Base-by-base conservation (phyloP, 2,113 vertebrate species). In the Salvelinus fontinalis region DNA sequence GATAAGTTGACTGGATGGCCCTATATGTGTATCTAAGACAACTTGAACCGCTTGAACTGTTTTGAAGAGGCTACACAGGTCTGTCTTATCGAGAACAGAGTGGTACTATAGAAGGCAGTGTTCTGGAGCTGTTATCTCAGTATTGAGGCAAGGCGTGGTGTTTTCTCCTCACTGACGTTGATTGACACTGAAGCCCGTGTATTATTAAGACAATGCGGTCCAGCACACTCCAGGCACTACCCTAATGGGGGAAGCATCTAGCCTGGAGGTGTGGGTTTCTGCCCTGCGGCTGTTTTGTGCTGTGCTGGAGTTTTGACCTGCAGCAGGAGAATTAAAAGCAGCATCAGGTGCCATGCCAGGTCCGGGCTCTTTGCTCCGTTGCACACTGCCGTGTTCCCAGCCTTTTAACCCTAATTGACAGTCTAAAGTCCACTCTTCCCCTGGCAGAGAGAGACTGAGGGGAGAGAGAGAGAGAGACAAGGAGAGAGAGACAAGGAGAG, bases 391-490 rank as follows among this genome's bases (percentile, higher is more conserved):
- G 74, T 83, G 80, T 86, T 86, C 60, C 3, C 72, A 87, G 86
- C 83, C 82, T 89, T 89, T 90, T 88, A 92, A 84, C 86, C 85
- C 85, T 91, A 92, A 92, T 87, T 91, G 90, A 87, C 85, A 87
- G 86, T 79, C 86, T 90, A 83, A 87, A 76, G 81, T 85, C 86
- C 79, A 79, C 70, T 79, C 73, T 82, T 68, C 81, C 2, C 24
- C 65, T 27, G 74, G 72, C 67, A 65, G 22, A 71, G 44, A 71
- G 74, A 87, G 74, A 82, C 31, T 1, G 5, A 31, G 5, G 48
- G 22, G 22, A 22, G 75, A 27, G 49, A 57, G 67, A 31, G 66
- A n/a, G 22, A 70, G 16, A 70, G 34, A 78, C 71, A 9, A 4
- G 60, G 5, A 64, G 18, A 71, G 34, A 70, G 74, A 87, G 74